Conservation (phyloP, 2,888 invertebrate species). For the Rotaria socialis region DNA sequence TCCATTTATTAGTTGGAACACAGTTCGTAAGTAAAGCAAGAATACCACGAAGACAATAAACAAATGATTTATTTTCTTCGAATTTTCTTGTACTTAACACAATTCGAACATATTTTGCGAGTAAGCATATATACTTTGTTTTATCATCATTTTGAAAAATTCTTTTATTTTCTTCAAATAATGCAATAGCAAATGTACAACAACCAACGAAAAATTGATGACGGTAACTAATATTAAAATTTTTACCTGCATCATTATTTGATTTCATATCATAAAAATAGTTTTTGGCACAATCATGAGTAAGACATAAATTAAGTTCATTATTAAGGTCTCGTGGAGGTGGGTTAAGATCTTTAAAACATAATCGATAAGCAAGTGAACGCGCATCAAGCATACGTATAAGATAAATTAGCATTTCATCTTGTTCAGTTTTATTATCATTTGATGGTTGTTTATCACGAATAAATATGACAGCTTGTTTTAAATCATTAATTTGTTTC, state of each 20-base stretch:
- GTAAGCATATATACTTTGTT: not conserved
- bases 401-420: not conserved
- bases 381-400: conserved; percentile 5
- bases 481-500: not conserved
- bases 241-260: not conserved
- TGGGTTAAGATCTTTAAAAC: not conserved
- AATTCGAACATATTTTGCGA: not conserved
- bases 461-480: not conserved
- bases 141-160: not conserved
- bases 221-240: not conserved
- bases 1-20: not conserved
- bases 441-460: not conserved
- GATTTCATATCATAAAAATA: not conserved
- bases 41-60: conserved; percentile 27
- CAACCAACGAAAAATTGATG: conserved; percentile 22
- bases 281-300: not conserved
- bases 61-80: not conserved
- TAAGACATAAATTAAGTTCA: not conserved
- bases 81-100: not conserved
- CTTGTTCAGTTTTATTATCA: not conserved
- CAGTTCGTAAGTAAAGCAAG: not conserved
- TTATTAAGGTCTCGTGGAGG: not conserved
- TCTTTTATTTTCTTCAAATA: not conserved
- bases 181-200: not conserved
- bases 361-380: not conserved